Base-by-base conservation (phyloP, 1,140 invertebrate species). In the Leptinotarsa undecemlineata region DNA sequence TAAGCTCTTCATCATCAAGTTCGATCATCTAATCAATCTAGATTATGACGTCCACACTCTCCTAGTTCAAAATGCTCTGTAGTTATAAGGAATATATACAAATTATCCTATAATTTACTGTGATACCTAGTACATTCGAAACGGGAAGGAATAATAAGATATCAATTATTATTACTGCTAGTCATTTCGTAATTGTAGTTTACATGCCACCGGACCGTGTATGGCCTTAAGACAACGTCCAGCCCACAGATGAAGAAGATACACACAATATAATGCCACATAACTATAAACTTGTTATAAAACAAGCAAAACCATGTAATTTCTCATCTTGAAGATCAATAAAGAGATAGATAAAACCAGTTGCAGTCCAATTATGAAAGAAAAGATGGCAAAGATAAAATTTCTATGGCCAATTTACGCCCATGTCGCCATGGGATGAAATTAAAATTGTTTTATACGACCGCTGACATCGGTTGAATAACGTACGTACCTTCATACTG, bases 341-440 rank as follows among this genome's bases (percentile, higher is more conserved):
- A 71, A 26, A 21, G 57, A 60, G 69, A 71, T 62, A 71, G 60
- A 71, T 71, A 61, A 71, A 71, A 71, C 69, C 57, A 71, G 69
- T 71, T 60, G 57, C 51, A 61, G 69, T 33, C 57, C 69, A 71
- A 71, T 71, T 71, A 71, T 71, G 57, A 26, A 33, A 61, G 69
- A 48, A 71, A 68, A 71, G 48, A 69, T 69, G 33, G 48, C 33
- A 14, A 48, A 69, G 68, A 69, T 69, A 69, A 69, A 48, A 48
- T 42, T 64, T 48, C 68, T 51, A 69, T 48, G n/a, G 68, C 33
- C 68, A 48, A 69, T 69, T 69, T 69, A 69, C 64, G 64, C 64
- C 64, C 21, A 17, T 67, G 26, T 67, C 15, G 64, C 64, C 64
- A 67, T 26, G 26, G 42, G 17, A 67, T 67, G 23, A 42, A 67